Percentiles rank a stretch among this genome's conserved stretches.
Conservation (phyloP, 2,797 vertebrate genomes). For the Hephaestus fuliginosus region DNA sequence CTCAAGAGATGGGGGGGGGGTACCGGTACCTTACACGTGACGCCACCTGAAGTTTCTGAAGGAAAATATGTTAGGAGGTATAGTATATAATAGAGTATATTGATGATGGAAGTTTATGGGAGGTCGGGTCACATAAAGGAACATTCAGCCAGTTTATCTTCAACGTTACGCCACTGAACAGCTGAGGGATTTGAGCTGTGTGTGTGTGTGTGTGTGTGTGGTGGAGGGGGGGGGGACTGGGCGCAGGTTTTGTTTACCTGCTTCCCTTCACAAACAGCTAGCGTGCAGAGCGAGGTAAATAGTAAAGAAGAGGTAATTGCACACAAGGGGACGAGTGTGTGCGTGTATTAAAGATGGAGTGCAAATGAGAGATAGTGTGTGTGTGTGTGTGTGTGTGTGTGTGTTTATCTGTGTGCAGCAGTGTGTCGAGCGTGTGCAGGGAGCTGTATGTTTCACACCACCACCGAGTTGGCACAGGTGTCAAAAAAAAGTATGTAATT, state of each 20-base stretch:
- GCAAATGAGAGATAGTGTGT: constrained; percentile 57
- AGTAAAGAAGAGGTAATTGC: constrained; percentile 85
- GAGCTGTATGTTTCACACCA: constrained; percentile 69
- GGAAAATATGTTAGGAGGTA: not conserved
- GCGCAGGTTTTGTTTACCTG: constrained; percentile 79
- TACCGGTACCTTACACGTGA: not conserved
- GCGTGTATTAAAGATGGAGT: constrained; percentile 52
- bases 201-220: constrained; percentile 28
- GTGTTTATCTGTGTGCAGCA: constrained; percentile 60
- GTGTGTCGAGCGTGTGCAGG: constrained; percentile 70
- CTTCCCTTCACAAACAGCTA: constrained; percentile 67
- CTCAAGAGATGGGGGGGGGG: not conserved
- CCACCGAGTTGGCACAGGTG: constrained; percentile 81
- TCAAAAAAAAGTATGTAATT: constrained; percentile 84
- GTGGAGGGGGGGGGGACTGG: not conserved
- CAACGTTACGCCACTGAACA: not conserved
- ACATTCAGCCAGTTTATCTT: constrained; percentile 32
- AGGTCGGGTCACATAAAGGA: constrained; percentile 19
- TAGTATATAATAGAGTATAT: too few species aligned
- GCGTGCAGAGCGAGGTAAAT: constrained; percentile 77
- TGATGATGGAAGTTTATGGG: not conserved
- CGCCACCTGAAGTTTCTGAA: constrained; percentile 1
- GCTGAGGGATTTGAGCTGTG: constrained; percentile 40
- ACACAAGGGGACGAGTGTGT: constrained; percentile 78
- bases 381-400: constrained; percentile 42